These are phyloP conservation scores for Nasonia longicornis DNA, from an alignment of 1,140 invertebrate genomes.

Conservation along the genomic window DNA sequence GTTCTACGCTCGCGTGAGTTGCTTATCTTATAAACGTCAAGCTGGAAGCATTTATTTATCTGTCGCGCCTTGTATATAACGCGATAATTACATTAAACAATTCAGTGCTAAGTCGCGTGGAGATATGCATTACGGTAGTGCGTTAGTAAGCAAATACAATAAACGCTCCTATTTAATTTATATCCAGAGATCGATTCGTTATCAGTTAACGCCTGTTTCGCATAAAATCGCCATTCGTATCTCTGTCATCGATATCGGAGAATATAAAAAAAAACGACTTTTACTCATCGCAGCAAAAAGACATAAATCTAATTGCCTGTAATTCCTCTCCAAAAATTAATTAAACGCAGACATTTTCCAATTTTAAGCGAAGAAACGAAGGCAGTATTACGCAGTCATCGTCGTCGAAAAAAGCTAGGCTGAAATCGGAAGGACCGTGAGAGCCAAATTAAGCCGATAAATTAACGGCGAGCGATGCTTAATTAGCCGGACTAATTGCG, in stretches of 20 bases:
- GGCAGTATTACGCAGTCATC: background rate
- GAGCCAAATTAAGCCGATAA: conserved; percentile 60
- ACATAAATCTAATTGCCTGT: too few species aligned
- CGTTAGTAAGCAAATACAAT: too few species aligned
- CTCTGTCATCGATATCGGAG: too few species aligned
- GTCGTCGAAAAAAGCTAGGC: conserved; percentile 40
- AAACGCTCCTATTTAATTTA: too few species aligned
- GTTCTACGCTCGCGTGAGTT: too few species aligned
- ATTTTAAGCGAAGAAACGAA: background rate
- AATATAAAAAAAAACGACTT: background rate
- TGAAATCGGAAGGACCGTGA: conserved; percentile 39
- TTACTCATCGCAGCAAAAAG: too few species aligned
- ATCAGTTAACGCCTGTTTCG: too few species aligned
- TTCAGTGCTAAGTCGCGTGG: background rate
- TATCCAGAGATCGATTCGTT: too few species aligned
- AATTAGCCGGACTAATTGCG: conserved; percentile 63
- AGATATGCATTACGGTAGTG: too few species aligned
- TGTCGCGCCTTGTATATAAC: background rate
- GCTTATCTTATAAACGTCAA: too few species aligned
- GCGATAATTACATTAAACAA: conserved; percentile 10
- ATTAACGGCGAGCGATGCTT: conserved; percentile 61
- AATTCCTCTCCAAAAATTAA: background rate
- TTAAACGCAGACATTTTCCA: background rate
- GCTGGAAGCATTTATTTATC: background rate
- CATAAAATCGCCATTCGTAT: too few species aligned